Evolutionary conservation across 2,888 invertebrate genomes (phyloP).

Genomic region (Cerastis leucographa): DNA sequence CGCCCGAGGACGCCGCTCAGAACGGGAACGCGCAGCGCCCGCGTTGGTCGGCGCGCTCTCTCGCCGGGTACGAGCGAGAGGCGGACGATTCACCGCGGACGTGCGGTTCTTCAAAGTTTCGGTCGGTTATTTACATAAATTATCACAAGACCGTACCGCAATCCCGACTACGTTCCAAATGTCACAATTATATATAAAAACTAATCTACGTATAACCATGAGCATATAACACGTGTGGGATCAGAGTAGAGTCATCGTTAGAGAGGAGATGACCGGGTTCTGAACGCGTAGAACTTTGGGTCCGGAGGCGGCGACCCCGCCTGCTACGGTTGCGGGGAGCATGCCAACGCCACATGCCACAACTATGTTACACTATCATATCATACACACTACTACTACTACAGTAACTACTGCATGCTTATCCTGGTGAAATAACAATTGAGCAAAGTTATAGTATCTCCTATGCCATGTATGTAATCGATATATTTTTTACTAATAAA

Average conservation of each 20-base stretch:
- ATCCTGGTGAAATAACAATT: slow-evolving; percentile 73
- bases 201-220: slow-evolving; percentile 64
- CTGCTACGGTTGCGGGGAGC: slow-evolving; percentile 84
- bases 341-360: slow-evolving; percentile 89
- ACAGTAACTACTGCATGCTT: slow-evolving; percentile 76
- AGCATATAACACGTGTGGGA: slow-evolving; percentile 61
- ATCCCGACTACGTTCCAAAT: slow-evolving; percentile 64
- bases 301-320: slow-evolving; percentile 78
- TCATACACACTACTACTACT: slow-evolving; percentile 69
- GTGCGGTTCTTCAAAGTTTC: slow-evolving; percentile 35
- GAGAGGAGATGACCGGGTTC: slow-evolving; percentile 71
- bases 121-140: slow-evolving; percentile 64
- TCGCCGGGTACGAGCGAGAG: slow-evolving; percentile 8
- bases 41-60: slow-evolving; percentile 24
- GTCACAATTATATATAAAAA: slow-evolving; percentile 55
- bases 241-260: slow-evolving; percentile 66
- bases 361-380: slow-evolving; percentile 76
- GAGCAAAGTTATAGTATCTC: not conserved
- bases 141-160: slow-evolving; percentile 64
- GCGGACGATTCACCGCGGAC: slow-evolving; percentile 50
- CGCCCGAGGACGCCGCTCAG: slow-evolving; percentile 78
- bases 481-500: not conserved
- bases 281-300: slow-evolving; percentile 78
- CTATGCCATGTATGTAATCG: not conserved
- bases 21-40: slow-evolving; percentile 59